Conservation (phyloP, 2,888 invertebrate genomes). For the Suillia variegata region DNA sequence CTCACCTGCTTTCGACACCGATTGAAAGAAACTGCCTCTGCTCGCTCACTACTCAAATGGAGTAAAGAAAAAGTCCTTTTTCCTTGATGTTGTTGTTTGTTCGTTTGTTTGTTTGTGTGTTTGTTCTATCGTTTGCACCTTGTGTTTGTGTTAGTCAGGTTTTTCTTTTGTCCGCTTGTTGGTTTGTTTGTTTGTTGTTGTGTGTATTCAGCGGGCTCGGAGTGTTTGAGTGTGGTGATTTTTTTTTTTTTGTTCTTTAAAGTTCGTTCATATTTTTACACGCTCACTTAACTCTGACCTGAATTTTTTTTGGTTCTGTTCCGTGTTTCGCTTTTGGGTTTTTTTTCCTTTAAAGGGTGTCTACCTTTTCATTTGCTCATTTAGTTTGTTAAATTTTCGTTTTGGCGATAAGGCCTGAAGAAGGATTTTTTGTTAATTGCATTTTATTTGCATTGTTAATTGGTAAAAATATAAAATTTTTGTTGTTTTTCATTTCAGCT, state of each 20-base stretch:
- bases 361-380: neutral
- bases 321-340: neutral
- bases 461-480: slow-evolving; percentile 26
- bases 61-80: too few species aligned
- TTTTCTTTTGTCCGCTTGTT: too few species aligned
- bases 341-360: neutral
- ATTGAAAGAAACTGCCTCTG: too few species aligned
- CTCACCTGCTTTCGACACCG: too few species aligned
- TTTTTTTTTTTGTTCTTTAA: slow-evolving; percentile 10
- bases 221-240: slow-evolving; percentile 2
- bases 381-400: neutral
- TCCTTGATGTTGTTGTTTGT: neutral
- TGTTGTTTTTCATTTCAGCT: slow-evolving; percentile 67
- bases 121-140: neutral
- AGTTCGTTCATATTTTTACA: slow-evolving; percentile 17
- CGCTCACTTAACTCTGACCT: slow-evolving; percentile 27
- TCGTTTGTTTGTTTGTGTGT: neutral
- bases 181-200: neutral
- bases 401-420: neutral
- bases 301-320: neutral
- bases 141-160: too few species aligned
- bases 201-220: neutral
- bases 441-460: slow-evolving; percentile 21
- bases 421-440: neutral
- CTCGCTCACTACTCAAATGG: neutral